These are phyloP conservation scores for Prenolepis imparis DNA, from an alignment of 2,888 invertebrate species.

Conservation along the genomic window DNA sequence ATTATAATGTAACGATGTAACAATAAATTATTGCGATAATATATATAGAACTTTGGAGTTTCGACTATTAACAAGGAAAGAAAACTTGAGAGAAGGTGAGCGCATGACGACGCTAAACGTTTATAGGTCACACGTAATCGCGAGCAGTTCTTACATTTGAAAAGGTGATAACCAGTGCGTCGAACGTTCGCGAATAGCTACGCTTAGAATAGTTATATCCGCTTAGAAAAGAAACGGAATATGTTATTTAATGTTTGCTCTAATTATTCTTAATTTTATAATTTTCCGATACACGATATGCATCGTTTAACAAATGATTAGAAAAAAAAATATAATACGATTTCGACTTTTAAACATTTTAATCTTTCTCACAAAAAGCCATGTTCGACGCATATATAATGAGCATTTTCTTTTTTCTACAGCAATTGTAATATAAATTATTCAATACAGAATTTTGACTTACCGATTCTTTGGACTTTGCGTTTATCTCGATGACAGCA, in stretches of 20 bases:
- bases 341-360: not conserved
- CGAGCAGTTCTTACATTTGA: slow-evolving; percentile 61
- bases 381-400: not conserved
- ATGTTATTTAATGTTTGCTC: not conserved
- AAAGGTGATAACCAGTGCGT: slow-evolving; percentile 52
- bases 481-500: slow-evolving; percentile 81
- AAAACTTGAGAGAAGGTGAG: not conserved
- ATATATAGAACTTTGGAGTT: slow-evolving; percentile 20
- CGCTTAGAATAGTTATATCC: not conserved
- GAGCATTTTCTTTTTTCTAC: not conserved
- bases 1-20: slow-evolving; percentile 68
- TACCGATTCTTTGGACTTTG: slow-evolving; percentile 81
- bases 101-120: slow-evolving; percentile 46
- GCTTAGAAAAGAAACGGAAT: not conserved
- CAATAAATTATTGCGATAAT: slow-evolving; percentile 63
- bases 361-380: not conserved
- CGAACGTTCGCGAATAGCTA: slow-evolving; percentile 41
- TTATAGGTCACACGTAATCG: slow-evolving; percentile 70
- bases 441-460: slow-evolving; percentile 67
- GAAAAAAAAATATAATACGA: not conserved
- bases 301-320: not conserved
- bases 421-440: slow-evolving; percentile 6
- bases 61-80: slow-evolving; percentile 54
- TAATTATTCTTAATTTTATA: not conserved
- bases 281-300: not conserved